Evolutionary conservation across 2,888 invertebrate genomes (phyloP).

Genomic region (Callimorpha dominula): DNA sequence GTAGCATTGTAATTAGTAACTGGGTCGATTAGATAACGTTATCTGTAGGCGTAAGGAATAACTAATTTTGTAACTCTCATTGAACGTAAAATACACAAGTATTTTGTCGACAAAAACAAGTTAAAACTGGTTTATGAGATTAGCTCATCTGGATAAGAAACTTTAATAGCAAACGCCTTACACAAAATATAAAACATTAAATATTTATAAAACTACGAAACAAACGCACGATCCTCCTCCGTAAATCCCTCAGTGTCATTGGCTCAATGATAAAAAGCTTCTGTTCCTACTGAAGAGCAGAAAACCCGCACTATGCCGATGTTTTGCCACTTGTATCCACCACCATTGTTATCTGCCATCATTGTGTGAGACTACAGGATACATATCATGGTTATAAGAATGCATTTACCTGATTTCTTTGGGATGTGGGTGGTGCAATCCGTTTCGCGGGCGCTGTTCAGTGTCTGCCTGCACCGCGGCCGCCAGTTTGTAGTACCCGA

Average conservation of each 20-base stretch:
- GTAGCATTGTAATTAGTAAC: background rate
- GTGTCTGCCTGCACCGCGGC: conserved; percentile 77
- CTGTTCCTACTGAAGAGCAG: too few relatives aligned
- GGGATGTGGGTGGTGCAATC: conserved; percentile 72
- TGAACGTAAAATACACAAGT: background rate
- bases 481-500: conserved; percentile 89
- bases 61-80: background rate
- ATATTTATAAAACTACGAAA: background rate
- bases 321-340: too few relatives aligned
- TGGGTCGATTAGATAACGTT: background rate
- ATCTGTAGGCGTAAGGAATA: background rate
- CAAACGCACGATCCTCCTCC: too few relatives aligned
- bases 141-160: too few relatives aligned
- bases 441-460: conserved; percentile 80
- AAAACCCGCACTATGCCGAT: too few relatives aligned
- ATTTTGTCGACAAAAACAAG: background rate
- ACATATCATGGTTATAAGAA: background rate
- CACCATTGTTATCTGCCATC: too few relatives aligned
- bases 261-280: too few relatives aligned
- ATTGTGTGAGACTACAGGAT: background rate
- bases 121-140: background rate
- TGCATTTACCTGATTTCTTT: conserved; percentile 75
- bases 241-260: too few relatives aligned
- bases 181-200: background rate
- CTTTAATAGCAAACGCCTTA: too few relatives aligned